Base-by-base conservation (phyloP, 2,797 vertebrate genomes). In the Tokudaia tokunoshimensis region DNA sequence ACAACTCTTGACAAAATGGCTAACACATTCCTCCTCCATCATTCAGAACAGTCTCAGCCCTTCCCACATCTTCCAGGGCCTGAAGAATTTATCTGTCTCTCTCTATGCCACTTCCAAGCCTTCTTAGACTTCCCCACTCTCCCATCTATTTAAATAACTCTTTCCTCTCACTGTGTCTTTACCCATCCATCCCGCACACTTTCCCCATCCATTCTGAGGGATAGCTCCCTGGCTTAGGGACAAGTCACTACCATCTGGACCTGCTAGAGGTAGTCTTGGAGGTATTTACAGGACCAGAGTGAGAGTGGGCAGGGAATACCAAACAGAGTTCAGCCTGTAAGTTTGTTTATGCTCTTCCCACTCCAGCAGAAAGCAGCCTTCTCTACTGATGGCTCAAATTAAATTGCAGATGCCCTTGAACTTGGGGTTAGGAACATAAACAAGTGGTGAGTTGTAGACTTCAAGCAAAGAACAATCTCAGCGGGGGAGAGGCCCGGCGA, bases 401-500 rank as follows among this genome's bases (percentile, higher is more conserved):
- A 96, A 96, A 93, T 72, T 47, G 61, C 89, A 88, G 84, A 95
- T 92, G 90, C 94, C 87, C 80, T 59, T 90, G 91, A 92, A 70
- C 70, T 96, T n/a, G n/a, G 88, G 78, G 92, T 97, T 96, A 93
- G 84, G 94, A 93, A 96, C 17, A 4, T 95, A 97, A 96, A 96
- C 92, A 97, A 88, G 37, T 83, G 80, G 57, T 80, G n/a, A 82
- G 80, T 76, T 93, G 75, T 90, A 50, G 85, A 92, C 92, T 94
- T 96, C 55, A 94, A 91, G 88, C 81, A 55, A n/a, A 3, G 44
- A 96, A 41, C 74, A 92, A 37, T 89, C 95, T 91, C 52, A 5
- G 94, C 79, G 44, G 94, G 93, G 84, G 96, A 97, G 84, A 75
- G 37, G 88, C 61, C 82, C 89, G 88, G 85, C 3, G 10, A 70